Percentiles rank a stretch among this genome's conserved stretches.
Evolutionary conservation across 35 echinoderm and acorn worm species (phyloP).

Genomic region (Ptychodera flava): DNA sequence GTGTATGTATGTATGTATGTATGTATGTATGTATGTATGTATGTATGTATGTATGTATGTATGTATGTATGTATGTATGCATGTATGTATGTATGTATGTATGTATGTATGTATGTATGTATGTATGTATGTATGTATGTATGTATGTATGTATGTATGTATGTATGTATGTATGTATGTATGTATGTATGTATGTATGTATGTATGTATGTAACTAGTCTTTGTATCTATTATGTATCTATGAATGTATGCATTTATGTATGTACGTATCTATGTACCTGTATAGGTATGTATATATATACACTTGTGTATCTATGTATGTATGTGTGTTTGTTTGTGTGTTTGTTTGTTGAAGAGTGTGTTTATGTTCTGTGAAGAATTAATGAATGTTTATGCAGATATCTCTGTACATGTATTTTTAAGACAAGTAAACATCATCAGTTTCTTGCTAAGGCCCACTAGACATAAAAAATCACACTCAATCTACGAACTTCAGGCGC

Average conservation of each 20-base stretch:
- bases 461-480: too few relatives aligned
- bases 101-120: not conserved
- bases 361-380: too few relatives aligned
- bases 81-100: conserved; percentile 2
- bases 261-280: not conserved
- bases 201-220: not conserved
- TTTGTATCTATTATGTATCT: not conserved
- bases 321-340: not conserved
- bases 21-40: not conserved
- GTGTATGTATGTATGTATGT: not conserved
- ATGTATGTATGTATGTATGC: not conserved
- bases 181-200: not conserved
- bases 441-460: too few relatives aligned
- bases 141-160: not conserved
- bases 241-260: not conserved
- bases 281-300: not conserved
- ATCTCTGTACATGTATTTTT: too few relatives aligned
- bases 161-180: not conserved
- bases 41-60: not conserved
- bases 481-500: too few relatives aligned
- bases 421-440: too few relatives aligned
- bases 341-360: not conserved
- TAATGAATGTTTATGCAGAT: too few relatives aligned
- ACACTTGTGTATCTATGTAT: not conserved
- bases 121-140: not conserved